Base-by-base conservation (phyloP, 2,888 invertebrate genomes). In the Gnatocerus cornutus region DNA sequence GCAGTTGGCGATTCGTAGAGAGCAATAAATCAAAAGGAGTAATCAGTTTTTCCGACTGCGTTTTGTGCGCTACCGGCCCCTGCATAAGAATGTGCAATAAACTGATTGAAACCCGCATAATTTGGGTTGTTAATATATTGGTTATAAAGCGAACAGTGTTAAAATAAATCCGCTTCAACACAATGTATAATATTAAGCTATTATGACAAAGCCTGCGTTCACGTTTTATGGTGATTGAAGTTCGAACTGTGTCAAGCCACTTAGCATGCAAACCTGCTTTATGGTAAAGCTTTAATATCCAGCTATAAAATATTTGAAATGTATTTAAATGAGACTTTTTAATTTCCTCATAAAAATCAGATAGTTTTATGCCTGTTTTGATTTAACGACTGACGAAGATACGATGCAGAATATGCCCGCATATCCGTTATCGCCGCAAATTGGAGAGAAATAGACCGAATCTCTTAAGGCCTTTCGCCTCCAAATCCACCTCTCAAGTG, bases 311-410 rank as follows among this genome's bases (percentile, higher is more conserved):
- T 79, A 82, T 82, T 82, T 80, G 76, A 78, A 83, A 82, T 79
- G 81, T 82, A 82, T 83, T 82, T 82, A 82, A 83, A 84, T 81
- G 82, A 81, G 82, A 81, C 81, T 82, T 83, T 82, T 83, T 83
- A 83, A 82, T 82, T 83, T 81, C 80, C 76, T 77, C 82, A 79
- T 83, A 83, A 83, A 81, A 81, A 82, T 82, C 82, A 80, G 79
- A 82, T 83, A 82, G 80, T 82, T 82, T 81, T 80, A 81, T 80
- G 81, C 79, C 79, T 79, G 78, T 81, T 82, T 79, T 82, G 81
- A 81, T 82, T 82, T 82, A 81, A 81, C 79, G 79, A 77, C 74
- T 70, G 68, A 69, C 69, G 67, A 75, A 73, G 76, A 78, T 75
- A 76, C 65, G 74, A 76, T 73, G 75, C 69, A 69, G 73, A 74